phyloP scores from a whole-genome alignment of 92 coral and sea anemone species.

The Zoanthus sansibaricus region DNA sequence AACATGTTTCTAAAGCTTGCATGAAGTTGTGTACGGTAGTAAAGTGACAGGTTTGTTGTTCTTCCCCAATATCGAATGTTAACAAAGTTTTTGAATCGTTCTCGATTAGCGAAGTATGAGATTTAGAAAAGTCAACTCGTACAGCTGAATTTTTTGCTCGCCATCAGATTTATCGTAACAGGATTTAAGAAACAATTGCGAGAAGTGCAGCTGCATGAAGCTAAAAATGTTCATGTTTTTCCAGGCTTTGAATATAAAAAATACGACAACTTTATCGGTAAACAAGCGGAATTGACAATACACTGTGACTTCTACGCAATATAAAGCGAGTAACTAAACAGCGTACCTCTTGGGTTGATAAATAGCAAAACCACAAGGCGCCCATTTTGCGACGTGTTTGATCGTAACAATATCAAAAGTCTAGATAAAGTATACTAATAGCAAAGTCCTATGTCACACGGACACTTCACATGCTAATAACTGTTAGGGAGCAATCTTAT shows the following conservation, averaged over 20 bases:
- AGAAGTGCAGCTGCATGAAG: neutral
- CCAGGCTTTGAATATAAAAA: neutral
- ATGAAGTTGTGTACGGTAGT: neutral
- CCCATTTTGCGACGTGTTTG: neutral
- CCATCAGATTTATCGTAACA: neutral
- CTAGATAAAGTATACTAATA: neutral
- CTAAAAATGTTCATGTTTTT: neutral
- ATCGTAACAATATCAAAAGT: neutral
- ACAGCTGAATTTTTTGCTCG: neutral
- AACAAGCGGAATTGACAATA: no score
- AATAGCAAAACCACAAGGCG: constrained; percentile 39
- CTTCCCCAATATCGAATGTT: neutral
- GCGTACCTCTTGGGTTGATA: neutral
- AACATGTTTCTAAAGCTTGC: neutral
- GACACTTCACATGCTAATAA: neutral
- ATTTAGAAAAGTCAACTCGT: neutral
- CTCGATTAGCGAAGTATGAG: neutral
- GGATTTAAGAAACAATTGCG: neutral
- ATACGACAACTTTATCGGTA: neutral
- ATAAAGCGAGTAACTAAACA: neutral
- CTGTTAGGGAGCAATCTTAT: constrained; percentile 14
- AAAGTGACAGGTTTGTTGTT: neutral
- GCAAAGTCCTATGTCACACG: neutral
- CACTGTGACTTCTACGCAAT: neutral
- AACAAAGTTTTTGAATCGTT: neutral